Evolutionary conservation across 2,113 vertebrate species (phyloP).

Genomic region (Lontra canadensis): DNA sequence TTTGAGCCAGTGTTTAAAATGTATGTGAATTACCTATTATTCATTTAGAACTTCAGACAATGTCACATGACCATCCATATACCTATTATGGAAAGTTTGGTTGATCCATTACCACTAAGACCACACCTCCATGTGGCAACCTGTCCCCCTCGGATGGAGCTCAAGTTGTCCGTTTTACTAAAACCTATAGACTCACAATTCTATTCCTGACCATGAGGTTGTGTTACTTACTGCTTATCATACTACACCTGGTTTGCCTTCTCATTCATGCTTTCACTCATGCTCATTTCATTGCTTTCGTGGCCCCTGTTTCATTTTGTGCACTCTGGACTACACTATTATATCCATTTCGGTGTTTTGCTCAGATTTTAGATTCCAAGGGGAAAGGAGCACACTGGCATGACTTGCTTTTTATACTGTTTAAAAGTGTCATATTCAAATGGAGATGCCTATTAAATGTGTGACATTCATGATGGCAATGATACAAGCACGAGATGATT

Average conservation of each 20-base stretch:
- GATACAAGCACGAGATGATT: background rate
- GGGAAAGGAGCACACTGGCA: background rate
- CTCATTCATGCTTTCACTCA: background rate
- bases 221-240: background rate
- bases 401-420: background rate
- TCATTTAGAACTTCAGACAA: background rate
- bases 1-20: background rate
- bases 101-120: background rate
- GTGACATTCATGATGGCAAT: background rate
- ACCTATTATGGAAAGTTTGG: background rate
- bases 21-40: background rate
- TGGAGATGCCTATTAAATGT: background rate
- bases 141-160: background rate
- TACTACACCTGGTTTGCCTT: background rate
- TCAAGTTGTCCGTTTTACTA: background rate
- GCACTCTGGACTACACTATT: background rate
- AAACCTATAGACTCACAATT: background rate
- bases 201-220: background rate
- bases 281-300: background rate
- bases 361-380: background rate
- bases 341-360: background rate
- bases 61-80: background rate
- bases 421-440: conserved; percentile 2
- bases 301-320: background rate
- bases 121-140: background rate